Conservation (phyloP, 2,113 vertebrate species). For the Corydoras sp. region DNA sequence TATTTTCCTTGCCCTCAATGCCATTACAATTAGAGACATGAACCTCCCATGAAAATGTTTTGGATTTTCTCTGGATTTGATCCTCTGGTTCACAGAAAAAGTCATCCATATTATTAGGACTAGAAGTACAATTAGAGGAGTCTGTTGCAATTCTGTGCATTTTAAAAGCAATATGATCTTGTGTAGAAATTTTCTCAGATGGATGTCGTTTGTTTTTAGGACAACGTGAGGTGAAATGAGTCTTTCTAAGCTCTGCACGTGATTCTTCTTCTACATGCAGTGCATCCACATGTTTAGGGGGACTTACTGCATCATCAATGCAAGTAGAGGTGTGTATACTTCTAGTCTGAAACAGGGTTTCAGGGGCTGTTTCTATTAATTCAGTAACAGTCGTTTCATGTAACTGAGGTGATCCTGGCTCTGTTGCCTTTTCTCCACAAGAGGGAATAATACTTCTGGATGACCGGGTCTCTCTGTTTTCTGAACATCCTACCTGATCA, state of each 20-base stretch:
- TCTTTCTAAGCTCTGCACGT: slow-evolving; percentile 6
- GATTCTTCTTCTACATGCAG: background rate
- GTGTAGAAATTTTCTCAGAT: slow-evolving; percentile 18
- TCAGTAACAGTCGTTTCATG: background rate
- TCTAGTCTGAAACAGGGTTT: background rate
- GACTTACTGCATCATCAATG: background rate
- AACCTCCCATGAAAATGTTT: background rate
- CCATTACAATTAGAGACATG: background rate
- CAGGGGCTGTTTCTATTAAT: background rate
- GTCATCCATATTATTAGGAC: slow-evolving; percentile 39
- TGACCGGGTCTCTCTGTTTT: slow-evolving; percentile 1
- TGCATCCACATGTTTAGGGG: background rate
- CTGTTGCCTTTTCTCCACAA: too few species aligned
- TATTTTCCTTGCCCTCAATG: slow-evolving; percentile 33
- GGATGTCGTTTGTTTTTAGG: slow-evolving; percentile 42
- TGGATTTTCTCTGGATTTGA: background rate
- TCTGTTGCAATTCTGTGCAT: background rate
- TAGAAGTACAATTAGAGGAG: background rate
- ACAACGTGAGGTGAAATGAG: slow-evolving; percentile 39
- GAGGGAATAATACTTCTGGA: background rate
- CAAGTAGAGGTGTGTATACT: background rate
- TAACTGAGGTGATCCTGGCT: background rate
- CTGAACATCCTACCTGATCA: slow-evolving; percentile 18
- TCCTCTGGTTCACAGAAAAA: slow-evolving; percentile 42
- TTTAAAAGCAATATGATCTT: background rate